phyloP scores from a whole-genome alignment of 2,113 vertebrate genomes.

The Calyptommatus sinebrachiatus region DNA sequence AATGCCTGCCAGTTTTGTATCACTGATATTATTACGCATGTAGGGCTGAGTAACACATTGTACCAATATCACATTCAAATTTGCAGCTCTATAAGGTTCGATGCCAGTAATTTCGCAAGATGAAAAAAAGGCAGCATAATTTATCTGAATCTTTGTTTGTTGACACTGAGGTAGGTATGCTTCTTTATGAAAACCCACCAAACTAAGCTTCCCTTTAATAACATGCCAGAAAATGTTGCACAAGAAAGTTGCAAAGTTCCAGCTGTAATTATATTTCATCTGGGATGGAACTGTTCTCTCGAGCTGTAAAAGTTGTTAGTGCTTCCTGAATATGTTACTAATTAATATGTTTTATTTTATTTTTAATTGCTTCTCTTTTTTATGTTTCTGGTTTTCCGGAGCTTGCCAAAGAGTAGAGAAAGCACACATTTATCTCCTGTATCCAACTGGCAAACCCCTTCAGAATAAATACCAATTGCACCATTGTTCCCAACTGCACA shows the following conservation, averaged over 20 bases:
- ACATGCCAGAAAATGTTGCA: slow-evolving; percentile 32
- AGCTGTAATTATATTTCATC: slow-evolving; percentile 41
- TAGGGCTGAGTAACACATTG: fast-evolving
- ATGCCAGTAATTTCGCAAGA: no score
- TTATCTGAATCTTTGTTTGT: no score
- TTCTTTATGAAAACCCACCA: not conserved
- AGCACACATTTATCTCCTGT: slow-evolving; percentile 29
- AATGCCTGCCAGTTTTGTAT: no score
- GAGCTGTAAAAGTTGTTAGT: slow-evolving; percentile 49
- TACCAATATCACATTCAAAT: no score
- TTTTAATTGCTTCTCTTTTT: not conserved
- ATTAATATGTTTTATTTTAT: not conserved
- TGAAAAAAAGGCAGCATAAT: no score
- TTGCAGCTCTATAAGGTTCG: no score
- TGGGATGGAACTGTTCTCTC: slow-evolving; percentile 37
- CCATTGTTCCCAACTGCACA: no score
- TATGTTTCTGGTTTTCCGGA: no score
- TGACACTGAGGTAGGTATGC: no score
- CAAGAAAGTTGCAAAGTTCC: slow-evolving; percentile 45
- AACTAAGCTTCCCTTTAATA: not conserved
- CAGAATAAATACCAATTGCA: no score
- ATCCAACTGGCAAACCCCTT: not conserved
- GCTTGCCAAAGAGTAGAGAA: slow-evolving; percentile 36
- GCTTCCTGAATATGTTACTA: slow-evolving; percentile 43
- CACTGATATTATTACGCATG: no score